Base-by-base conservation (phyloP, 2,797 vertebrate genomes). In the Florisuga fusca region DNA sequence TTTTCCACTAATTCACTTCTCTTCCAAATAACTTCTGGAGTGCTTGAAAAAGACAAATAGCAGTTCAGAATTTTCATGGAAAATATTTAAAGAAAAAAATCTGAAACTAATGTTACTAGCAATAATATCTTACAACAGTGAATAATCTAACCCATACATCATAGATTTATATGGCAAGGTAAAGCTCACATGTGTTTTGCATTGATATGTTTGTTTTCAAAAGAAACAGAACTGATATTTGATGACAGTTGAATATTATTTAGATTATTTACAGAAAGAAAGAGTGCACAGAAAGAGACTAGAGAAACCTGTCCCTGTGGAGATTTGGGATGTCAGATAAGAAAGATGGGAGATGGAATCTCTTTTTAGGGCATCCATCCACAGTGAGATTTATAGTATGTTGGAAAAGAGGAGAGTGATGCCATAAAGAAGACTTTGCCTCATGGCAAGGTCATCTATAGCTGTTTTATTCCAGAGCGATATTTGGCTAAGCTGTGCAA, bases 121-220 rank as follows among this genome's bases (percentile, higher is more conserved):
- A 72, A 51, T 1, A 2, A 6, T 69, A 22, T n/a, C 10, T 41
- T 66, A 51, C 7, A 13, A 33, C 6, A 0, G 50, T 48, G 12
- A 51, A 19, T 81, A 36, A 55, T 84, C 20, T 86, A 73, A 66
- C 9, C 4, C 18, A 23, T 1, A 0, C 0, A 0, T 29, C 31
- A 41, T 2, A 8, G 50, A 57, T 11, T 61, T 50, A 87, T 76
- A 90, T 10, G 3, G 7, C 8, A 59, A 73, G 3, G 22, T 66
- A 88, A 90, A 72, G 15, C 21, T 62, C 9, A 22, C 7, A 51
- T 23, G 7, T 22, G 20, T 78, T 89, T 83, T 88, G 10, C n/a
- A 34, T 9, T 51, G 27, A n/a, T n/a, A 68, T 41, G 13, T 57
- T 77, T 90, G 18, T 64, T 91, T 73, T 34, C 31, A 73, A 46